A percentile compares a stretch with the other conserved stretches of the same genome.
These are phyloP conservation scores for Syrrhaptes paradoxus DNA, from an alignment of 2,113 vertebrate species.

Conservation along the genomic window DNA sequence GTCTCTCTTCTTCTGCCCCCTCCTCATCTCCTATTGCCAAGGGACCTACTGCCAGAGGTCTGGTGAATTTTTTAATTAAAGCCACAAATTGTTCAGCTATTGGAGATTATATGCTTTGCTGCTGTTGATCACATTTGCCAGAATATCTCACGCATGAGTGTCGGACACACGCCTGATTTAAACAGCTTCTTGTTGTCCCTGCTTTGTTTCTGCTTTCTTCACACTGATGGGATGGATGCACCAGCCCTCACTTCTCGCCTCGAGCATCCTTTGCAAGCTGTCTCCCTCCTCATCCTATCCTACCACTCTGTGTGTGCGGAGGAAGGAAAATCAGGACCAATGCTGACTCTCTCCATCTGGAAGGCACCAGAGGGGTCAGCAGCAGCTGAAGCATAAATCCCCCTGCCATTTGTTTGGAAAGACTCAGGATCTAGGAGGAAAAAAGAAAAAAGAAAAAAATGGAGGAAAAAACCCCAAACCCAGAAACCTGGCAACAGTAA, in stretches of 20 bases:
- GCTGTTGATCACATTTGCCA: background rate
- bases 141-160: background rate
- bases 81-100: background rate
- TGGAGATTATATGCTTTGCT: background rate
- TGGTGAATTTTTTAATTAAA: background rate
- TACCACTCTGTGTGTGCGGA: background rate
- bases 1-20: background rate
- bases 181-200: background rate
- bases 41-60: background rate
- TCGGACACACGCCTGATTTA: background rate
- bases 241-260: background rate
- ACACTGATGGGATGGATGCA: background rate
- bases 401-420: background rate
- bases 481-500: background rate
- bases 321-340: background rate
- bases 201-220: background rate
- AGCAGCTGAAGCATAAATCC: background rate
- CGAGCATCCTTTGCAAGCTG: background rate
- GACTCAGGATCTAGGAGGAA: background rate
- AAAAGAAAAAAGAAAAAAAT: too few relatives aligned
- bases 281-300: background rate
- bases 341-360: background rate
- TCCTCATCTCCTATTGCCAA: accelerated
- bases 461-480: background rate
- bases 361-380: background rate